Conservation (phyloP, 2,113 vertebrate species). For the Plecotus auritus region DNA sequence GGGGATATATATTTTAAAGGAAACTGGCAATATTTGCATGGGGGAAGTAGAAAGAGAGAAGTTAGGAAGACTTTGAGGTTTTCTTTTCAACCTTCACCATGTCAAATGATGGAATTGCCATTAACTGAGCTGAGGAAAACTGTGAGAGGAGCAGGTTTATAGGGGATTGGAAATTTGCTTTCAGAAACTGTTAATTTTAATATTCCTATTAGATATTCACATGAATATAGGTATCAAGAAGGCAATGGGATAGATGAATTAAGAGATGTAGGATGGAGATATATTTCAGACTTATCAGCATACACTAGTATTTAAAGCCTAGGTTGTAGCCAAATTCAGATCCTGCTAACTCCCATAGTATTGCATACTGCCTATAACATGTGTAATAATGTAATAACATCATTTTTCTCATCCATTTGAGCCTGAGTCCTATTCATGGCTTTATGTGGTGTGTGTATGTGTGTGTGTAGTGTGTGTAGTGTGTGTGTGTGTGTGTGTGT, state of each 20-base stretch:
- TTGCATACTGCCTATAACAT: neutral
- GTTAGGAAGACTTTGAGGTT: neutral
- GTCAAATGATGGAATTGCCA: neutral
- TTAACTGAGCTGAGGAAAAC: neutral
- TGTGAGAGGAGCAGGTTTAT: neutral
- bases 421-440: neutral
- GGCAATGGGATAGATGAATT: neutral
- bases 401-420: neutral
- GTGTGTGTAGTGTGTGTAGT: too few relatives aligned
- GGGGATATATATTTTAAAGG: neutral
- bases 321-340: neutral
- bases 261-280: neutral
- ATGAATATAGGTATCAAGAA: neutral
- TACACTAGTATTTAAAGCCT: neutral
- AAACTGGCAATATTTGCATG: neutral
- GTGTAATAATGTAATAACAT: neutral
- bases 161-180: neutral
- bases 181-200: neutral
- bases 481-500: too few relatives aligned
- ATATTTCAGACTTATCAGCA: neutral
- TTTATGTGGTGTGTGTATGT: neutral
- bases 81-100: neutral
- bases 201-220: neutral
- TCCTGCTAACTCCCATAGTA: neutral
- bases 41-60: neutral